A percentile compares a stretch with the other conserved stretches of the same genome.
These are phyloP conservation scores for Scyliorhinus canicula DNA, from an alignment of 2,797 vertebrate genomes.

Conservation along the genomic window DNA sequence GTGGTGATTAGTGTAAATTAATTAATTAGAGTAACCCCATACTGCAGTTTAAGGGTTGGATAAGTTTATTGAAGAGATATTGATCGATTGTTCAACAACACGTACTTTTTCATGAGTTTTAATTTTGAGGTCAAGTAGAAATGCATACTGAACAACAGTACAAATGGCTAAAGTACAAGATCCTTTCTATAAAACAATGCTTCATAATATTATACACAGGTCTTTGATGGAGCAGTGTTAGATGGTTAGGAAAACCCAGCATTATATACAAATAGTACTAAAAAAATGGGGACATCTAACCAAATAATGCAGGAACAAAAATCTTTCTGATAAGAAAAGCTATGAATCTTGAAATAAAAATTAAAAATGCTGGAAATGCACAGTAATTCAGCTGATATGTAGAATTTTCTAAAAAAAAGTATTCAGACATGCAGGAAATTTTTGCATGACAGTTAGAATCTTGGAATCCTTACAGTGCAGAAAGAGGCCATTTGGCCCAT, in stretches of 20 bases:
- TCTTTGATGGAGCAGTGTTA: neutral
- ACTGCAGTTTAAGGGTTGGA: neutral
- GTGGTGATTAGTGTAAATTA: neutral
- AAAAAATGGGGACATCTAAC: neutral
- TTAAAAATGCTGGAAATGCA: neutral
- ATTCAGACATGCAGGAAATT: neutral
- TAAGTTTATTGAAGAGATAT: neutral
- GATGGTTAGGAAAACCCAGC: neutral
- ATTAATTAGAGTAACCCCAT: neutral
- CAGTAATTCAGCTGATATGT: neutral
- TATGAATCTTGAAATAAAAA: neutral
- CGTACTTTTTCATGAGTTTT: neutral
- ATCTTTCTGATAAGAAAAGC: neutral
- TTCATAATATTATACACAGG: neutral
- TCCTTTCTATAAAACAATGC: neutral
- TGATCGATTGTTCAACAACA: neutral
- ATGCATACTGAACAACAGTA: neutral
- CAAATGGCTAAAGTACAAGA: neutral
- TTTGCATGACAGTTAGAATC: neutral
- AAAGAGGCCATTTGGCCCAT: no score
- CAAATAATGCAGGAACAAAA: neutral
- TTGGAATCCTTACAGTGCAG: no score
- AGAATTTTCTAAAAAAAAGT: neutral
- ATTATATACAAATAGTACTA: neutral
- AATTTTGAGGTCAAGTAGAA: neutral